Conservation (phyloP, 2,797 vertebrate genomes). For the Acomys russatus region DNA sequence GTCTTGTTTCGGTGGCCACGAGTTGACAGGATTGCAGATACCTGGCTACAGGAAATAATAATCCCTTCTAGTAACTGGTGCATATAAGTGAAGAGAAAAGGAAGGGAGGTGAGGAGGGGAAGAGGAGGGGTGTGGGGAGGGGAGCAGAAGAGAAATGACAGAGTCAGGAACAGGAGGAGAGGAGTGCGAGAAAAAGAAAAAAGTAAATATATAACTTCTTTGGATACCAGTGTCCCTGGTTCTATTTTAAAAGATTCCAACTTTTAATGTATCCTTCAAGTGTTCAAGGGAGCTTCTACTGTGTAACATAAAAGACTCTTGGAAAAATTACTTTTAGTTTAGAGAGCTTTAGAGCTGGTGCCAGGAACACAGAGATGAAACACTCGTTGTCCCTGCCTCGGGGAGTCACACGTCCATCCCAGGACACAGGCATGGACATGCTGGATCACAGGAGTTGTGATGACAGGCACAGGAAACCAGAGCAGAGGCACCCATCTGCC, state of each 20-base stretch:
- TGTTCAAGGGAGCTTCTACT: conserved; percentile 38
- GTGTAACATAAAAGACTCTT: background rate
- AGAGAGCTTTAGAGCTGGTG: conserved; percentile 1
- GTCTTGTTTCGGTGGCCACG: background rate
- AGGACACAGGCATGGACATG: background rate
- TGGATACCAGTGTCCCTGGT: background rate
- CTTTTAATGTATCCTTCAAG: background rate
- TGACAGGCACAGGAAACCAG: rapidly evolving
- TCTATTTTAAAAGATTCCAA: conserved; percentile 52
- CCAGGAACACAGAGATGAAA: background rate
- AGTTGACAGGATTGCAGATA: no score
- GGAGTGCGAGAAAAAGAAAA: background rate
- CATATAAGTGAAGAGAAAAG: background rate
- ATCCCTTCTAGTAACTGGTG: background rate
- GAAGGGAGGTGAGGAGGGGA: rapidly evolving
- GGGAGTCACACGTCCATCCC: background rate
- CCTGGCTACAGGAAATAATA: background rate
- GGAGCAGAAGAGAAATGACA: background rate
- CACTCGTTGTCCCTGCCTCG: background rate
- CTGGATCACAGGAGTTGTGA: background rate
- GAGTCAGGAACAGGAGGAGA: rapidly evolving
- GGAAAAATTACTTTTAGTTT: background rate
- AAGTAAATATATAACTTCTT: background rate
- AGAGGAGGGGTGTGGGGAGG: rapidly evolving
- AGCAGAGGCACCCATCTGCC: background rate